Percentiles rank a stretch among this genome's conserved stretches.
These are phyloP conservation scores for Vidua chalybeata DNA, from an alignment of 2,113 vertebrate genomes.

Conservation along the genomic window DNA sequence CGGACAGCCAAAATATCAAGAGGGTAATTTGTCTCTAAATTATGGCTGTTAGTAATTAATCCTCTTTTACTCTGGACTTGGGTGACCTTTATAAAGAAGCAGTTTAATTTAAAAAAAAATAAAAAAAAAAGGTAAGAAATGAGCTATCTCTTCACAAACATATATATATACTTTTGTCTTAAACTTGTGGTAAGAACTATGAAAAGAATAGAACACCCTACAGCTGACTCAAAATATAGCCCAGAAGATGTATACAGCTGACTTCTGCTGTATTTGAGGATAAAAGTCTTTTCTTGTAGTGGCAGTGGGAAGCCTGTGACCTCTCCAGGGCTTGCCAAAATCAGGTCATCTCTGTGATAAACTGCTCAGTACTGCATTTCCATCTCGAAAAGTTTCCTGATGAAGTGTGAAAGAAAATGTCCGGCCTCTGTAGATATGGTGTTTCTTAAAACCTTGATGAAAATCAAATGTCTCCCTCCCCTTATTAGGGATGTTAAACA, in stretches of 20 bases:
- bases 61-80: conserved; percentile 30
- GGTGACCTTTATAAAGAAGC: conserved; percentile 42
- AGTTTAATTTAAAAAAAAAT: not conserved
- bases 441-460: conserved; percentile 60
- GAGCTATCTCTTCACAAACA: not conserved
- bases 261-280: not conserved
- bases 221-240: not conserved
- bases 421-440: conserved; percentile 34
- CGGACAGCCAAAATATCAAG: conserved; percentile 35
- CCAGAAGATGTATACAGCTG: not conserved
- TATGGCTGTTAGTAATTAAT: conserved; percentile 56
- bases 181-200: not conserved
- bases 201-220: not conserved
- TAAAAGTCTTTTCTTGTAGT: not conserved
- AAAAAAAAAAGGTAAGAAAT: not conserved
- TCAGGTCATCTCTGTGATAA: conserved; percentile 57
- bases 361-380: conserved; percentile 39
- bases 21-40: conserved; percentile 55
- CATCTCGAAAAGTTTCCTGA: conserved; percentile 51
- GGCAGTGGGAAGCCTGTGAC: conserved; percentile 34
- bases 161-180: not conserved
- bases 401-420: conserved; percentile 66
- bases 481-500: conserved; percentile 48
- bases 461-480: conserved; percentile 57
- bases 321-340: conserved; percentile 25